Evolutionary conservation across 2,113 vertebrate species (phyloP).

Genomic region (Lasiurus borealis): DNA sequence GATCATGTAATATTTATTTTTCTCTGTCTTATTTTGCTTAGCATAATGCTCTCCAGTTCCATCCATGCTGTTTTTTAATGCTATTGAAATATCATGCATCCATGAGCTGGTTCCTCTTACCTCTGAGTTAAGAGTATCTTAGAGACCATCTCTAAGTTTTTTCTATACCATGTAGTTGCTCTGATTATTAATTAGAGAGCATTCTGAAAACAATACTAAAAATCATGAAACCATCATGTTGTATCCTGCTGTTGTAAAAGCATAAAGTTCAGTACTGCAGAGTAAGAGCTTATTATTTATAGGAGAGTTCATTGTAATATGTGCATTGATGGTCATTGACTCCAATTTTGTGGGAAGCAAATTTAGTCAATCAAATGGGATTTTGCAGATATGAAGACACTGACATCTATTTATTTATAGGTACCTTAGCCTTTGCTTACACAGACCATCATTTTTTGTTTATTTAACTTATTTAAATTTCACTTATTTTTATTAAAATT

Average conservation of each 20-base stretch:
- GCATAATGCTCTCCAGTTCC: too few species aligned
- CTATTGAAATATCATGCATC: too few species aligned
- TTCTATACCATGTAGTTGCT: too few species aligned
- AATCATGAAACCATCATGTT: too few species aligned
- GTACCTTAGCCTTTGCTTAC: not conserved
- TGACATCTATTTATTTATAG: conserved; percentile 6
- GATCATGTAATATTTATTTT: too few species aligned
- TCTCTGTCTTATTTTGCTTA: too few species aligned
- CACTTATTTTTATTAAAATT: not conserved
- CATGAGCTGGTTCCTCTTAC: too few species aligned
- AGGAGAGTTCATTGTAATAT: not conserved
- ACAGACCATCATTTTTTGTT: not conserved
- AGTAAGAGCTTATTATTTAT: not conserved
- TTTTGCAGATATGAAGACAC: not conserved
- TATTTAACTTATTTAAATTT: not conserved
- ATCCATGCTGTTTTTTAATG: too few species aligned
- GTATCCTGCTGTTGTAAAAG: not conserved
- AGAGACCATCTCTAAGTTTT: too few species aligned
- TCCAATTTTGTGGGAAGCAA: not conserved
- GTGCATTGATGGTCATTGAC: not conserved
- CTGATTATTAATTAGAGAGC: too few species aligned
- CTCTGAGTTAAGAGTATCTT: too few species aligned
- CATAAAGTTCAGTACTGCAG: not conserved
- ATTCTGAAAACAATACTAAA: too few species aligned
- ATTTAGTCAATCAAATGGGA: not conserved